Conservation (phyloP, 2,888 invertebrate genomes). For the Dione juno region DNA sequence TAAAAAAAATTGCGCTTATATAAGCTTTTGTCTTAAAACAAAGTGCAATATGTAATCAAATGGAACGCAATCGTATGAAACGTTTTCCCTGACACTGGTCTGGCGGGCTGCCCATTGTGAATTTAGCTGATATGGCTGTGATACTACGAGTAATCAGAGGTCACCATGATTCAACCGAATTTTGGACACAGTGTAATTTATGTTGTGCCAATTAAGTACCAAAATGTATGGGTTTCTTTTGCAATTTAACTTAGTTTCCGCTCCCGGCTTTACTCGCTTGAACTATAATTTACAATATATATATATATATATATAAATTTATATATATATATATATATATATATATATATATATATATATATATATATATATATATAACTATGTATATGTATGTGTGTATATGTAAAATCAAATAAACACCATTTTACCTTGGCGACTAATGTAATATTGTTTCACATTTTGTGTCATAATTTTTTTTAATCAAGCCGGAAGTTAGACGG, state of each 20-base stretch:
- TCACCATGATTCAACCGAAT: slow-evolving; percentile 34
- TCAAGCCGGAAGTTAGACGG: no score
- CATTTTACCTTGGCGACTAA: no score
- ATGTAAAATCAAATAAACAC: not conserved
- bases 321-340: no score
- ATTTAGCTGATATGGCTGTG: slow-evolving; percentile 36
- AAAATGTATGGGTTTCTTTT: slow-evolving; percentile 6
- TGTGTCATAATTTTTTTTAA: no score
- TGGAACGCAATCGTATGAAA: slow-evolving; percentile 31
- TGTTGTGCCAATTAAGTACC: slow-evolving; percentile 2
- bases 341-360: no score
- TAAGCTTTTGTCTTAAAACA: not conserved
- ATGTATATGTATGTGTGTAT: no score
- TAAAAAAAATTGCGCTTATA: no score
- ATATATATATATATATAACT: no score
- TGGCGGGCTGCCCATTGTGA: slow-evolving; percentile 34
- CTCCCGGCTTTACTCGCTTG: not conserved
- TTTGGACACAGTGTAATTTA: slow-evolving; percentile 5
- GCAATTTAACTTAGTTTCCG: not conserved
- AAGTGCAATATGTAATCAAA: slow-evolving; percentile 31
- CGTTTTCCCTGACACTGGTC: slow-evolving; percentile 32
- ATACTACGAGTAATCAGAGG: slow-evolving; percentile 20
- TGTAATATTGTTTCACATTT: no score
- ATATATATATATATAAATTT: no score
- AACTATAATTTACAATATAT: not conserved